A percentile compares a stretch with the other conserved stretches of the same genome.
These are phyloP conservation scores for Gymnopithys bicolor DNA, from an alignment of 2,797 vertebrate genomes.

Conservation along the genomic window DNA sequence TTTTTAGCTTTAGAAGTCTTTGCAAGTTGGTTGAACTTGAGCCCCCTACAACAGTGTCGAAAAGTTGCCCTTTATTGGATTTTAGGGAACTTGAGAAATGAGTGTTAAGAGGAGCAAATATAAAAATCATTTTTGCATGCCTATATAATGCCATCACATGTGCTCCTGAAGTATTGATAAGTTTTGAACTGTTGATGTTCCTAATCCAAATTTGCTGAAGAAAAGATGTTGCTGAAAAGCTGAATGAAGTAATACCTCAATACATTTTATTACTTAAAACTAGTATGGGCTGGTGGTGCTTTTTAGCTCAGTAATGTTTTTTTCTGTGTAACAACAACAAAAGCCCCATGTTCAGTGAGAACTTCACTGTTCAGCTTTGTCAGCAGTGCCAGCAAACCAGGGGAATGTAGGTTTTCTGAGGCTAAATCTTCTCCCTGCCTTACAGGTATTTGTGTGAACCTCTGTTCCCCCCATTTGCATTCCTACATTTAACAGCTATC, in stretches of 20 bases:
- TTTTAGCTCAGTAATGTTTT: not conserved
- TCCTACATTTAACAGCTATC: not conserved
- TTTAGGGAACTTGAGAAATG: not conserved
- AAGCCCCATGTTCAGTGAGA: accelerated
- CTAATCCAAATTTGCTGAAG: not conserved
- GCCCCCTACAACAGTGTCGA: not conserved
- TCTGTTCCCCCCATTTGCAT: not conserved
- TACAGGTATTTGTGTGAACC: not conserved
- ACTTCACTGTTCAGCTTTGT: not conserved
- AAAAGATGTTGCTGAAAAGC: not conserved
- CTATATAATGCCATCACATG: not conserved
- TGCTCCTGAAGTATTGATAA: not conserved
- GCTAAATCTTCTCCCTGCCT: not conserved
- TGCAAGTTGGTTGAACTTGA: not conserved
- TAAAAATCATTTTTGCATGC: not conserved
- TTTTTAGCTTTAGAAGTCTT: not conserved
- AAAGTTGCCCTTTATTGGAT: not conserved
- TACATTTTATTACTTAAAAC: not conserved
- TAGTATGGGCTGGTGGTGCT: not conserved
- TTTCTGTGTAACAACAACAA: not conserved
- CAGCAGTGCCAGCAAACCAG: not conserved
- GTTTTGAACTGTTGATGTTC: not conserved
- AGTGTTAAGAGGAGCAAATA: not conserved
- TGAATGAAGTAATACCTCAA: not conserved
- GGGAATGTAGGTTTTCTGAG: not conserved